phyloP scores from a whole-genome alignment of 2,888 invertebrate genomes.

The Chymomyza fuscimana region DNA sequence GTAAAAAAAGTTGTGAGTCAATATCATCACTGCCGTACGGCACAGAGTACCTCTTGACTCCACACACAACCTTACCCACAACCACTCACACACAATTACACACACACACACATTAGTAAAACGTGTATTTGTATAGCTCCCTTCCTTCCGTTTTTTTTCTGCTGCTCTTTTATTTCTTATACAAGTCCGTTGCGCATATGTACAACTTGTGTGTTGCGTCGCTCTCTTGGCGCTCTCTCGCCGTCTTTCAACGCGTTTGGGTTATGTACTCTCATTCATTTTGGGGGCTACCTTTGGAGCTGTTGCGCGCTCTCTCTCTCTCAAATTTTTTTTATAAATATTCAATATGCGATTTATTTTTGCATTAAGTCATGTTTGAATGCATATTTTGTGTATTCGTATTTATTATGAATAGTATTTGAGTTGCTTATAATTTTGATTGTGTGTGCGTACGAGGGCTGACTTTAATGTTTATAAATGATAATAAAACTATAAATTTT shows the following conservation, averaged over 20 bases:
- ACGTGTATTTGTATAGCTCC: constrained; percentile 40
- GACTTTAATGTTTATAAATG: constrained; percentile 29
- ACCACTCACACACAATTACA: constrained; percentile 20
- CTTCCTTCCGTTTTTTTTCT: constrained; percentile 63
- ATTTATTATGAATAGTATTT: constrained; percentile 39
- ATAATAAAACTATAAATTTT: too few relatives aligned
- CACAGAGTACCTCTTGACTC: constrained; percentile 38
- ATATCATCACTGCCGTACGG: constrained; percentile 54
- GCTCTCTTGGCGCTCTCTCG: constrained; percentile 14
- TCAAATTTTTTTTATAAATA: constrained; percentile 29
- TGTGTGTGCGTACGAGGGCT: constrained; percentile 10
- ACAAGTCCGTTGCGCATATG: constrained; percentile 69
- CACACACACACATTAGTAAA: constrained; percentile 18
- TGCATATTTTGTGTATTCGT: constrained; percentile 50
- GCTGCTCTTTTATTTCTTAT: constrained; percentile 55
- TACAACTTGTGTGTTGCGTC: constrained; percentile 55
- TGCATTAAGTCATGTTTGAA: constrained; percentile 66
- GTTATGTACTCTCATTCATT: constrained; percentile 35
- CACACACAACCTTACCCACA: constrained; percentile 29
- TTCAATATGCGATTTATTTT: constrained; percentile 57
- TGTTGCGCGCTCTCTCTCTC: constrained; percentile 28
- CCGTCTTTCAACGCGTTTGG: constrained; percentile 45
- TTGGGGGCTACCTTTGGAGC: constrained; percentile 43
- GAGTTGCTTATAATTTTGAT: constrained; percentile 60
- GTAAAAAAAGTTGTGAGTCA: constrained; percentile 60